Evolutionary conservation across 1,140 invertebrate species (phyloP).

Genomic region (Tetramorium alpestre): DNA sequence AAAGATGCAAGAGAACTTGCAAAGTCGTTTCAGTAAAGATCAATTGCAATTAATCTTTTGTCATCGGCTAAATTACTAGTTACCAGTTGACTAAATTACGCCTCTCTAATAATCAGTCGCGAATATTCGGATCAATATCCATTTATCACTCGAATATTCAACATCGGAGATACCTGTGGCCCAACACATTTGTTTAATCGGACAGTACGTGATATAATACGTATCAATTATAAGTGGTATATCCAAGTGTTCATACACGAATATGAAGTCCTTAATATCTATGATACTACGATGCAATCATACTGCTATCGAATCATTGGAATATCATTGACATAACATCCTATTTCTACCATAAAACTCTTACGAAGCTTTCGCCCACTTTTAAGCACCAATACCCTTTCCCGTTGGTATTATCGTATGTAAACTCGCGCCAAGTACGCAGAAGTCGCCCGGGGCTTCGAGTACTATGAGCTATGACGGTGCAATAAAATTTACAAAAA

Average conservation of each 20-base stretch:
- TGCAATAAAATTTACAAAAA: slow-evolving; percentile 53
- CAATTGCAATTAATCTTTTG: slow-evolving; percentile 22
- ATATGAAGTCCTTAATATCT: not conserved
- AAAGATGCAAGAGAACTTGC: slow-evolving; percentile 21
- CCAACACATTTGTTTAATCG: slow-evolving; percentile 18
- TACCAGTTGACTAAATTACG: not conserved
- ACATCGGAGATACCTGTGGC: not conserved
- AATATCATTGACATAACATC: slow-evolving; percentile 6
- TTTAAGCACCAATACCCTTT: slow-evolving; percentile 1
- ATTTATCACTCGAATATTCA: slow-evolving; percentile 44
- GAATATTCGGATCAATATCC: slow-evolving; percentile 28
- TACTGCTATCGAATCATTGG: not conserved
- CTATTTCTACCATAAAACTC: slow-evolving; percentile 17
- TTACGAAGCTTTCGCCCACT: not conserved
- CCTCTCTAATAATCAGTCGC: slow-evolving; percentile 9
- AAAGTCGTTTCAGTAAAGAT: not conserved
- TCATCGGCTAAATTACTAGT: slow-evolving; percentile 10
- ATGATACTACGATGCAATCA: not conserved
- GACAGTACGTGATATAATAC: not conserved
- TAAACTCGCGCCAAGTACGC: slow-evolving; percentile 21
- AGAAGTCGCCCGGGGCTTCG: not conserved
- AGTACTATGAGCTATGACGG: slow-evolving; percentile 16
- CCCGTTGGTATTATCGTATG: slow-evolving; percentile 28
- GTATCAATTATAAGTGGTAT: slow-evolving; percentile 22
- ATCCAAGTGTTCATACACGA: slow-evolving; percentile 6